Conservation (phyloP, 2,888 invertebrate genomes). For the Scaptomyza tumidula region DNA sequence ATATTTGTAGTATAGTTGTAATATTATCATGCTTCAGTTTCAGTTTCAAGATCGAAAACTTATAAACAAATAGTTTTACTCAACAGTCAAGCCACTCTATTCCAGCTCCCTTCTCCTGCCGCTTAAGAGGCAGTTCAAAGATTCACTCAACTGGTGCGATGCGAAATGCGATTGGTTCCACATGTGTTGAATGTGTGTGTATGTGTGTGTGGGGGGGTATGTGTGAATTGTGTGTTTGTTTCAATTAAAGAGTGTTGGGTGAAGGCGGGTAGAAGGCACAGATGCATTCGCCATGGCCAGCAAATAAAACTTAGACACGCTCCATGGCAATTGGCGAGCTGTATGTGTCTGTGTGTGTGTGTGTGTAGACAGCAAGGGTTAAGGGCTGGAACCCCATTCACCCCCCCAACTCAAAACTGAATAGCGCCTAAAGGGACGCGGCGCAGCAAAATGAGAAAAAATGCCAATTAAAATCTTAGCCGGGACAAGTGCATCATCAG, state of each 20-base stretch:
- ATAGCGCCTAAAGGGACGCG: neutral
- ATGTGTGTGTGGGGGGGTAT: neutral
- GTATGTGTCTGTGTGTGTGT: neutral
- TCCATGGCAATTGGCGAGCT: slow-evolving; percentile 24
- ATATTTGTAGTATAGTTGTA: too few species aligned
- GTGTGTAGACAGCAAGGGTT: slow-evolving; percentile 44
- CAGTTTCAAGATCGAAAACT: too few species aligned
- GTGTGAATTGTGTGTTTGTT: slow-evolving; percentile 49
- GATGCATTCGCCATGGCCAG: slow-evolving; percentile 72
- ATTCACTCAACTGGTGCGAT: slow-evolving; percentile 65
- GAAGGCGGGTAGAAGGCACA: neutral
- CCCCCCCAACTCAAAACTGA: neutral
- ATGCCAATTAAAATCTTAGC: slow-evolving; percentile 83
- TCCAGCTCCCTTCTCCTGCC: neutral
- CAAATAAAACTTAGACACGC: slow-evolving; percentile 80
- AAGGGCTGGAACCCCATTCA: slow-evolving; percentile 28
- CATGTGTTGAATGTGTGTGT: slow-evolving; percentile 37
- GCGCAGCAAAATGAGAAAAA: slow-evolving; percentile 54
- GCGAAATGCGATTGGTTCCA: slow-evolving; percentile 75
- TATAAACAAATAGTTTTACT: too few species aligned
- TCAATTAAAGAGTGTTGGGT: slow-evolving; percentile 58
- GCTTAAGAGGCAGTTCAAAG: slow-evolving; percentile 30
- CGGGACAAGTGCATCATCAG: slow-evolving; percentile 73
- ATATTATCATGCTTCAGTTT: too few species aligned
- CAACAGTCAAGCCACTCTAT: neutral